Conservation (phyloP, 2,888 invertebrate species). For the Nomada hirtipes region DNA sequence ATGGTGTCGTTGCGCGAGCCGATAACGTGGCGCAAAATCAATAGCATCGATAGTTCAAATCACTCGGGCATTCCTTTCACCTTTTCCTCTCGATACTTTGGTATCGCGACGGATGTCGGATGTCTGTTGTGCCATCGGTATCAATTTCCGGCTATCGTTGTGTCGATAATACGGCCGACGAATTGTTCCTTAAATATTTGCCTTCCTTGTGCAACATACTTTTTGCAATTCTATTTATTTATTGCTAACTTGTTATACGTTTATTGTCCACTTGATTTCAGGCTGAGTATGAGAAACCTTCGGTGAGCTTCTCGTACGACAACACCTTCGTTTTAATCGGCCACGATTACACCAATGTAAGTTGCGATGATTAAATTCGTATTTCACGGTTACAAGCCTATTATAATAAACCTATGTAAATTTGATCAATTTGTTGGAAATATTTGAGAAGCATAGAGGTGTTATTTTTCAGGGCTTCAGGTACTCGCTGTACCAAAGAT, state of each 20-base stretch:
- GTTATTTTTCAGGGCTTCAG: constrained; percentile 87
- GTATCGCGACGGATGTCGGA: background rate
- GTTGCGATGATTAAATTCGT: constrained; percentile 16
- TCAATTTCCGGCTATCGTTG: background rate
- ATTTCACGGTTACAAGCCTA: background rate
- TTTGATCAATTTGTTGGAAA: background rate
- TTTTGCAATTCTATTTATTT: background rate
- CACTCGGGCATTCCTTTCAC: background rate
- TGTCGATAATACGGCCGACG: background rate
- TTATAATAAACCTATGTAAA: background rate
- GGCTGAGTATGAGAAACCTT: constrained; percentile 8
- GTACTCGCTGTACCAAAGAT: constrained; percentile 88
- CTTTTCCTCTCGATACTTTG: background rate
- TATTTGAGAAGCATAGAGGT: constrained; percentile 33
- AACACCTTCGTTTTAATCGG: constrained; percentile 40
- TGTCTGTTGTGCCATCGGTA: background rate
- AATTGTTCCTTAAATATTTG: background rate
- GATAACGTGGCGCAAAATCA: constrained; percentile 14
- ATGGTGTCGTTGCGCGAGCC: background rate
- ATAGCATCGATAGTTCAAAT: constrained; percentile 16
- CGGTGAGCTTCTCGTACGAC: constrained; percentile 42
- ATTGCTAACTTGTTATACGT: too few species aligned
- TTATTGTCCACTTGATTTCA: background rate
- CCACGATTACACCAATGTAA: constrained; percentile 47
- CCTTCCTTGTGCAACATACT: background rate